phyloP scores from a whole-genome alignment of 2,113 vertebrate genomes.

The Otis tarda region DNA sequence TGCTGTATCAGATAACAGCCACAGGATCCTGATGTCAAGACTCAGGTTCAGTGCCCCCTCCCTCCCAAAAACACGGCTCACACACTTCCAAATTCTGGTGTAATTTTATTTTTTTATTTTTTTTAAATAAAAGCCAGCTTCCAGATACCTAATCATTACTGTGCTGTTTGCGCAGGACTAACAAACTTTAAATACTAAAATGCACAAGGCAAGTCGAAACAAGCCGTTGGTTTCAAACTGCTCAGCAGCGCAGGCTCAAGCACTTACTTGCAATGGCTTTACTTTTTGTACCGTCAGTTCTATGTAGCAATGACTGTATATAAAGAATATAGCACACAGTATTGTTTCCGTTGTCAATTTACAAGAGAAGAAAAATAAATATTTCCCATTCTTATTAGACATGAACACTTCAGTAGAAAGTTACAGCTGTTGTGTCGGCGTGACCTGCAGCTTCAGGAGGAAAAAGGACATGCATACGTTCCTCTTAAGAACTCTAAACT shows the following conservation, averaged over 20 bases:
- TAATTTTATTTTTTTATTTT: not conserved
- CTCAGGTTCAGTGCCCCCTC: not conserved
- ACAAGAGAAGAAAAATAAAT: slow-evolving; percentile 76
- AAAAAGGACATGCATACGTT: slow-evolving; percentile 61
- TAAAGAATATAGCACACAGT: slow-evolving; percentile 66
- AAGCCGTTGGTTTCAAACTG: slow-evolving; percentile 8
- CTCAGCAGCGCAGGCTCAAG: slow-evolving; percentile 52
- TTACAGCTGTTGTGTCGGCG: slow-evolving; percentile 65
- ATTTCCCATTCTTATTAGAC: slow-evolving; percentile 69
- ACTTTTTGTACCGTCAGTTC: slow-evolving; percentile 47
- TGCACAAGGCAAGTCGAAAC: slow-evolving; percentile 17
- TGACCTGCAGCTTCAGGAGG: slow-evolving; percentile 43
- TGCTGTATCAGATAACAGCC: not conserved
- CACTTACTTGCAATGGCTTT: slow-evolving; percentile 47
- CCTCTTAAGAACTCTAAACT: slow-evolving; percentile 40
- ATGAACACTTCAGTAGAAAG: slow-evolving; percentile 74
- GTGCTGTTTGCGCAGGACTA: slow-evolving; percentile 32
- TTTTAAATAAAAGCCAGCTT: slow-evolving; percentile 51
- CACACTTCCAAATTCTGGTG: not conserved
- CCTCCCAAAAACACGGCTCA: not conserved
- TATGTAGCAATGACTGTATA: slow-evolving; percentile 53
- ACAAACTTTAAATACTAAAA: slow-evolving; percentile 31
- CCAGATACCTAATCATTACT: not conserved
- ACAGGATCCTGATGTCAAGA: not conserved
- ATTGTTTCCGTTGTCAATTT: slow-evolving; percentile 62